Evolutionary conservation across 2,113 vertebrate genomes (phyloP).

Genomic region (Odontophorus gujanensis): DNA sequence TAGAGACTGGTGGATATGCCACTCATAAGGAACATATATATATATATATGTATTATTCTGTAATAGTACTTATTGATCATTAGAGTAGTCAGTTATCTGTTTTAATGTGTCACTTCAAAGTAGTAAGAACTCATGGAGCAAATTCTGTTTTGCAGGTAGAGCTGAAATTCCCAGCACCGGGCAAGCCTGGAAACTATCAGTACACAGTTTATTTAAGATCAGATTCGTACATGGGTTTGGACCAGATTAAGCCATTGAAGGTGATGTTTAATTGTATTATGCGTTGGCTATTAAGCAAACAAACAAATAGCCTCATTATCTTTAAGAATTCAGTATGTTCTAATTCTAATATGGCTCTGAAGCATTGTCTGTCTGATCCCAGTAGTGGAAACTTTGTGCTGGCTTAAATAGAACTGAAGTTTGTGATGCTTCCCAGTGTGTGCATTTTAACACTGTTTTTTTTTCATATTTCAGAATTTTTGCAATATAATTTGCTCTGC

Average conservation of each 20-base stretch:
- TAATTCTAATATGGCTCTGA: background rate
- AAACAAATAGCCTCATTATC: background rate
- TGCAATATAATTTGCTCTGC: background rate
- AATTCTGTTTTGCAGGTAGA: constrained; percentile 88
- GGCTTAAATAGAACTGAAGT: background rate
- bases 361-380: background rate
- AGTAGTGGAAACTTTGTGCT: background rate
- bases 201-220: constrained; percentile 96
- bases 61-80: background rate
- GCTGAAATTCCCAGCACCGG: constrained; percentile 97
- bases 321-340: background rate
- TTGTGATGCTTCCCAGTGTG: background rate
- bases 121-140: background rate
- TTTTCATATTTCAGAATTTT: background rate
- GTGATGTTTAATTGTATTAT: constrained; percentile 69
- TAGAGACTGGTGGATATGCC: background rate
- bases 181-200: constrained; percentile 97
- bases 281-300: background rate
- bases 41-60: background rate
- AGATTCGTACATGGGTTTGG: constrained; percentile 96
- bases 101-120: background rate
- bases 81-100: background rate
- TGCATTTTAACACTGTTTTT: background rate
- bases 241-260: constrained; percentile 96
- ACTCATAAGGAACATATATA: background rate